Base-by-base conservation (phyloP, 2,888 invertebrate genomes). In the Dusona sp. region DNA sequence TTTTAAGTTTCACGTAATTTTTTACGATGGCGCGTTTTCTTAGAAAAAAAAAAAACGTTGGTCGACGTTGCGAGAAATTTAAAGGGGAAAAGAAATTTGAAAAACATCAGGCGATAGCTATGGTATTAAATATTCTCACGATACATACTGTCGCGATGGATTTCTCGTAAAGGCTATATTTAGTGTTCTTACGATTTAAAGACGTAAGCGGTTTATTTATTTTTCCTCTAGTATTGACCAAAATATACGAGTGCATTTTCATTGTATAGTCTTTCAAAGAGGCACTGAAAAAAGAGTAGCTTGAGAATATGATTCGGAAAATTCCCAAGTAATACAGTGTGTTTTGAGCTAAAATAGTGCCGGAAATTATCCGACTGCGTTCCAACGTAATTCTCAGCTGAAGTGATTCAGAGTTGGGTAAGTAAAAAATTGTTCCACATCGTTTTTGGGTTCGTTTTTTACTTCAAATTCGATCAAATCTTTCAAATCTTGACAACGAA, bases 301-400 rank as follows among this genome's bases (percentile, higher is more conserved):
- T 29, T 16, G 9, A 22, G n/a, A 25, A 25, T 68, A 45, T 42
- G 33, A 33, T 33, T 48, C 48, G 16, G 9, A 3, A 29, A 48
- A 70, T 33, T 70, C 6, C 16, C 61, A n/a, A 29, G 29, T 61
- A 61, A 70, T 48, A 48, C 70, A 33, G 48, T 70, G 48, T 19
- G 25, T 61, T 38, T 74, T 36, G 38, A 38, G 36, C 22, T 42
- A 42, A 25, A 29, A 54, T 38, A 38, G 54, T 54, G 42, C 25
- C 64, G 51, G 64, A 79, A 67, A 82, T 78, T 36, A 19, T 42
- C 13, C 19, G 38, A 38, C 13, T 48, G 48, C 25, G 64, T 48
- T 45, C 70, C 85, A 74, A 74, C 74, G 42, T 85, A 78, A 75
- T 82, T 79, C 82, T 81, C 74, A 79, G 74, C 67, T 79, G 79